Evolutionary conservation across 1,140 invertebrate species (phyloP), one percentile per base, ranked within the genome.

Genomic region (Homalodisca vitripennis): DNA sequence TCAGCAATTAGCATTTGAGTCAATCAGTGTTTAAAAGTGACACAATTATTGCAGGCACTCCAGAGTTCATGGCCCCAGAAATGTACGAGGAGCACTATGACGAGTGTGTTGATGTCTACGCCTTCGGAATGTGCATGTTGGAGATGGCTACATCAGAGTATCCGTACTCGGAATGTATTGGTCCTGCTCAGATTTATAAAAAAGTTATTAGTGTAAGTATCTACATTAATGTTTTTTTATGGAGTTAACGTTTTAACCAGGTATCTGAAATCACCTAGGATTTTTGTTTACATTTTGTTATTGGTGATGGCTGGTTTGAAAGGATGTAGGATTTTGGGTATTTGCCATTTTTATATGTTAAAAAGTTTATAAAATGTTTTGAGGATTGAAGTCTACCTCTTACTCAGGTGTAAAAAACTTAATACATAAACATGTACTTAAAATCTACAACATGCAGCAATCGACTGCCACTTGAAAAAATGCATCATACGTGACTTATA

Each of bases 81-180:
- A 99, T 99, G 94, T 99, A 99, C 80, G 97, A 99, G 81, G 98
- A 99, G 81, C 95, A 98, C 81, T 99, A 99, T 80, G 97, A 99
- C 82, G 98, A 99, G 82, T 92, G 91, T 62, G 98, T 99, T 22
- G 98, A 99, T 80, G 96, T 99, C 41, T 99, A 99, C 83, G 97
- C 98, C 1, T 99, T 99, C 84, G 98, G 98, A 30, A 99, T 99
- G 98, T 99, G 98, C 82, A 98, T 99, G 94, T 85, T 99, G 74
- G 98, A 99, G 84, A 99, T 99, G 97, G 97, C 97, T 48, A 99
- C 98, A n/a, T 96, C 95, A 31, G 98, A 99, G 83, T 99, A 99
- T 86, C 98, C 98, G 1, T 99, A 99, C 82, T 92, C 93, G 66
- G 98, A 99, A 82, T 99, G 98, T 81, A 92, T 90, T 68, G 97